Evolutionary conservation across 2,888 invertebrate species (phyloP), one percentile per base, ranked within the genome.

Genomic region (Pediacus dermestoides): DNA sequence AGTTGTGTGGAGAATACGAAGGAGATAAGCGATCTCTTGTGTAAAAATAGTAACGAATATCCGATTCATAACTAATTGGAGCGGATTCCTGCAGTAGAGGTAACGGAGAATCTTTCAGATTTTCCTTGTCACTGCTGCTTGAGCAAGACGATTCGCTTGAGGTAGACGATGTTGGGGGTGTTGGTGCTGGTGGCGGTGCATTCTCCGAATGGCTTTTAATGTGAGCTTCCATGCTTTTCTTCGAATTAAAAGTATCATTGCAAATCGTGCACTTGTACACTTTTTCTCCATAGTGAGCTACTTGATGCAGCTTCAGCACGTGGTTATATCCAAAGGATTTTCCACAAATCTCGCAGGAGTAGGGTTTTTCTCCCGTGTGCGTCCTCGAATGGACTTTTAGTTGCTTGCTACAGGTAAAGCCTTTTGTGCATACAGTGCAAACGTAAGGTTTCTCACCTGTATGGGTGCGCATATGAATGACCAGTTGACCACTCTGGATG

Each of bases 191-290:
- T 25, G 57, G 58, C 25, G 53, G 42, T 43, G 60, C 64, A 48
- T 68, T 72, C 41, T 82, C 81, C 22, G 83, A 80, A 60, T 86
- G 86, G 1, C 80, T 81, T 63, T 85, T 85, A 37, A 91, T 90
- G 67, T 92, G 91, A 9, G 85, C 79, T 64, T 91, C 91, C 86
- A 92, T 88, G 52, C 85, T 84, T 64, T 91, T 91, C 68, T 91
- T 91, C 14, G 87, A 90, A 57, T 84, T 88, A 63, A 92, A 92
- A 0, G 90, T 91, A 55, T 88, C 87, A 58, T 90, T 87, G 68
- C 92, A 92, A 13, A 91, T 84, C 2, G 90, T 91, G 67, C 92
- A 92, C 58, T 91, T 89, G 72, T 92, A 91, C 43, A 91, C 89
- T 60, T 91, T 89, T 63, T 91, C 88, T 0, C 91, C 91, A 57